phyloP scores from a whole-genome alignment of 1,140 invertebrate genomes.

The Danaus melanippus region DNA sequence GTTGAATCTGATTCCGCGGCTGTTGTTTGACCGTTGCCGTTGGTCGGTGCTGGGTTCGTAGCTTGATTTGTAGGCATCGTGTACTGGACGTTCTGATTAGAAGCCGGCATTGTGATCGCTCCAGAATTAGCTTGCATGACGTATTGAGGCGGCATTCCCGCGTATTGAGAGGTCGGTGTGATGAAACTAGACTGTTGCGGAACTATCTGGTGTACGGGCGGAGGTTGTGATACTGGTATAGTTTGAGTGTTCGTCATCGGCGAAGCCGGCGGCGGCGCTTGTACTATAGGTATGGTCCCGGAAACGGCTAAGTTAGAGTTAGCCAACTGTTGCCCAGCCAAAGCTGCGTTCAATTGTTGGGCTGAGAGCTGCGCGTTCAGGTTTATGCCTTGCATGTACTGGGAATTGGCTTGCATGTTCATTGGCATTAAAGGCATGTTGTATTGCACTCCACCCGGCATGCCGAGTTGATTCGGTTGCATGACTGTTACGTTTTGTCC shows the following conservation, averaged over 20 bases:
- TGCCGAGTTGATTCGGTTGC: conserved; percentile 55
- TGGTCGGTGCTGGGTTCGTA: conserved; percentile 31
- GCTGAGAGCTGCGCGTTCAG: conserved; percentile 57
- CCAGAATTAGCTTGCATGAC: conserved; percentile 52
- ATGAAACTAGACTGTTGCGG: conserved; percentile 48
- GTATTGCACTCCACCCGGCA: conserved; percentile 56
- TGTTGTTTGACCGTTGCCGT: conserved; percentile 39
- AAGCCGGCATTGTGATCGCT: conserved; percentile 38
- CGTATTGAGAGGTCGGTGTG: conserved; percentile 51
- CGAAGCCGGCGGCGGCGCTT: conserved; percentile 44
- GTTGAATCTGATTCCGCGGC: conserved; percentile 34
- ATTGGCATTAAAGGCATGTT: conserved; percentile 61
- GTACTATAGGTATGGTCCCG: conserved; percentile 58
- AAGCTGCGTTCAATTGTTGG: conserved; percentile 57
- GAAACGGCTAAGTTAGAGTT: conserved; percentile 46
- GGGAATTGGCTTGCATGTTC: conserved; percentile 54
- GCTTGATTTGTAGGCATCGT: conserved; percentile 38
- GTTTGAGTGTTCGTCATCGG: conserved; percentile 42
- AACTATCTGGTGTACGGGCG: conserved; percentile 48
- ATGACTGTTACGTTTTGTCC: conserved; percentile 63
- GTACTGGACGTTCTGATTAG: conserved; percentile 49
- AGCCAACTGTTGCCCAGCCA: conserved; percentile 47
- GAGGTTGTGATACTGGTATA: conserved; percentile 36
- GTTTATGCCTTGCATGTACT: conserved; percentile 59
- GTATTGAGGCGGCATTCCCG: conserved; percentile 49